Evolutionary conservation across 2,888 invertebrate genomes (phyloP).

Genomic region (Drosophila recens): DNA sequence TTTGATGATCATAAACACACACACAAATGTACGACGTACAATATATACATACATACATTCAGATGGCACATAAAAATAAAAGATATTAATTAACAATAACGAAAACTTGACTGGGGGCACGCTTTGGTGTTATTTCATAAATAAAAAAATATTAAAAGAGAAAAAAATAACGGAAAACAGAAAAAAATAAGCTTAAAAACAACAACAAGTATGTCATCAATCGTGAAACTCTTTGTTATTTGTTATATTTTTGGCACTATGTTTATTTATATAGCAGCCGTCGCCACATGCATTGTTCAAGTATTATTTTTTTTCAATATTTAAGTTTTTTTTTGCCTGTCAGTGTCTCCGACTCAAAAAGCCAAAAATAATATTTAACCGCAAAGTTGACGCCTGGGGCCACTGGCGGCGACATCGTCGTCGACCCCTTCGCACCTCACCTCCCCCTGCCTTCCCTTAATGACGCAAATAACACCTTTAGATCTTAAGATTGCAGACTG

Average conservation of each 20-base stretch:
- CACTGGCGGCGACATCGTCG: constrained; percentile 40
- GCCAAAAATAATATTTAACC: constrained; percentile 71
- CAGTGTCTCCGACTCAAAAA: constrained; percentile 57
- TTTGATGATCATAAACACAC: constrained; percentile 39
- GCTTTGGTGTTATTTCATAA: constrained; percentile 77
- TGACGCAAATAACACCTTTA: constrained; percentile 65
- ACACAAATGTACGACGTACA: not conserved
- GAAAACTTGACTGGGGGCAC: constrained; percentile 79
- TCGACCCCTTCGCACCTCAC: not conserved
- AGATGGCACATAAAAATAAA: constrained; percentile 64
- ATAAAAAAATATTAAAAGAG: constrained; percentile 21
- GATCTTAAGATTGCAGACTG: constrained; percentile 38
- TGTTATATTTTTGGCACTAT: constrained; percentile 76
- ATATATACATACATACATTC: constrained; percentile 4
- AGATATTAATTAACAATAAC: constrained; percentile 78
- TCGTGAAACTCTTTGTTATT: constrained; percentile 64
- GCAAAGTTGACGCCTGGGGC: constrained; percentile 52
- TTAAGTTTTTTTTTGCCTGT: constrained; percentile 26
- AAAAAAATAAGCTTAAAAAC: constrained; percentile 15
- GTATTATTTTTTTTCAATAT: constrained; percentile 10
- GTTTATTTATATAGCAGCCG: constrained; percentile 71
- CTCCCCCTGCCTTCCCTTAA: constrained; percentile 6
- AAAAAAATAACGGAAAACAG: constrained; percentile 44
- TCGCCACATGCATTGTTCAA: constrained; percentile 43
- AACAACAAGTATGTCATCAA: constrained; percentile 60